Evolutionary conservation across 2,113 vertebrate species (phyloP).

Genomic region (Parotia lawesii): DNA sequence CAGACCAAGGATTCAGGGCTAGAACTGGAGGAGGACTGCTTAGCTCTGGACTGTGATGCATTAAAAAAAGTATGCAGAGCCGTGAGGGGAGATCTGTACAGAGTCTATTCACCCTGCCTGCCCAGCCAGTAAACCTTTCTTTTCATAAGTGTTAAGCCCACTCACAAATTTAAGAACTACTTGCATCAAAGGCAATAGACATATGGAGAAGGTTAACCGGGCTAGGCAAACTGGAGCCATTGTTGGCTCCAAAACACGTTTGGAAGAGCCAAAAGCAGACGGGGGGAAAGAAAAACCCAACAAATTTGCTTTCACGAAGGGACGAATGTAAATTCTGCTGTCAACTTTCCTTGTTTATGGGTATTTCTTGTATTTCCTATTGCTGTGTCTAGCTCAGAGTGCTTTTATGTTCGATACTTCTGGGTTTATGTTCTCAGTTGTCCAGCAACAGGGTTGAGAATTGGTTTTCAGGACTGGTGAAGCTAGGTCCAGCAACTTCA

Average conservation of each 20-base stretch:
- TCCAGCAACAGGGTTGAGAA: not conserved
- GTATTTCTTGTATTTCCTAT: slow-evolving; percentile 7
- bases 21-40: not conserved
- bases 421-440: not conserved
- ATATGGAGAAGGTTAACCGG: slow-evolving; percentile 56
- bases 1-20: not conserved
- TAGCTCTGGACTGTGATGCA: not conserved
- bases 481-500: not conserved
- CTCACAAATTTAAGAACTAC: slow-evolving; percentile 5
- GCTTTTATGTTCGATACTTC: not conserved
- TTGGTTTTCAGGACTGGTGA: not conserved
- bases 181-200: slow-evolving; percentile 32
- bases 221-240: slow-evolving; percentile 45
- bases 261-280: slow-evolving; percentile 4
- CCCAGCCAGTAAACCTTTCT: slow-evolving; percentile 21
- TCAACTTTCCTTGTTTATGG: not conserved
- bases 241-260: slow-evolving; percentile 25
- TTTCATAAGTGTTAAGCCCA: not conserved
- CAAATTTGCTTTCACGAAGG: not conserved
- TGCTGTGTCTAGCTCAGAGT: not conserved
- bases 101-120: not conserved
- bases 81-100: not conserved
- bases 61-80: not conserved
- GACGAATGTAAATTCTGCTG: slow-evolving; percentile 32
- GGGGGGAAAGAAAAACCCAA: not conserved